phyloP scores from a whole-genome alignment of 2,888 invertebrate species.

The Acanthococcus lagerstroemiae region DNA sequence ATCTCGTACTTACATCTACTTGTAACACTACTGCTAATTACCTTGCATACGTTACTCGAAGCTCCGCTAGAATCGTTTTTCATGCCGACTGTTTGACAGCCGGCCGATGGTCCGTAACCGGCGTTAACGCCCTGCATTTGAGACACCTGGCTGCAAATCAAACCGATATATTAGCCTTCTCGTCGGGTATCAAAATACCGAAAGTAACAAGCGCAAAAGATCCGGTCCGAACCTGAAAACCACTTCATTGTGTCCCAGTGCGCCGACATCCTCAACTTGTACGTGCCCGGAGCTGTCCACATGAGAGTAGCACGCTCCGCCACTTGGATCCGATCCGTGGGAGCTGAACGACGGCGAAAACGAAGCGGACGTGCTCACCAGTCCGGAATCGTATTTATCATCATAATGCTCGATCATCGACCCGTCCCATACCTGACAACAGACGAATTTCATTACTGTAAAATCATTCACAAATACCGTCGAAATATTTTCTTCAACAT shows the following conservation, averaged over 20 bases:
- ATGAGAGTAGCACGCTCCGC: constrained; percentile 25
- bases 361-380: constrained; percentile 36
- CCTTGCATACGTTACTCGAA: constrained; percentile 58
- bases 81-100: constrained; percentile 20
- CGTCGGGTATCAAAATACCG: background rate
- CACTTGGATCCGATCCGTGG: constrained; percentile 34
- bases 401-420: constrained; percentile 39
- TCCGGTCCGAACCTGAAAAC: constrained; percentile 6
- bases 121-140: constrained; percentile 24
- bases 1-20: background rate
- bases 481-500: background rate
- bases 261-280: constrained; percentile 46
- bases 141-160: constrained; percentile 38
- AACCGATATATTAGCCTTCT: background rate
- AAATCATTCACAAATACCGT: background rate
- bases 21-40: too few relatives aligned
- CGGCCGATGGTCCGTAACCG: constrained; percentile 4
- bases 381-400: constrained; percentile 35
- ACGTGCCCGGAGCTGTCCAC: constrained; percentile 58
- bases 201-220: background rate
- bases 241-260: constrained; percentile 45
- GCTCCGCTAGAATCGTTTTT: constrained; percentile 18
- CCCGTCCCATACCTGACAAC: constrained; percentile 33
- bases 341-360: constrained; percentile 38
- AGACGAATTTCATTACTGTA: background rate